Evolutionary conservation across 23 tunicate species (phyloP), one percentile per base, ranked within the genome.

Genomic region (Trididemnum miniatum): DNA sequence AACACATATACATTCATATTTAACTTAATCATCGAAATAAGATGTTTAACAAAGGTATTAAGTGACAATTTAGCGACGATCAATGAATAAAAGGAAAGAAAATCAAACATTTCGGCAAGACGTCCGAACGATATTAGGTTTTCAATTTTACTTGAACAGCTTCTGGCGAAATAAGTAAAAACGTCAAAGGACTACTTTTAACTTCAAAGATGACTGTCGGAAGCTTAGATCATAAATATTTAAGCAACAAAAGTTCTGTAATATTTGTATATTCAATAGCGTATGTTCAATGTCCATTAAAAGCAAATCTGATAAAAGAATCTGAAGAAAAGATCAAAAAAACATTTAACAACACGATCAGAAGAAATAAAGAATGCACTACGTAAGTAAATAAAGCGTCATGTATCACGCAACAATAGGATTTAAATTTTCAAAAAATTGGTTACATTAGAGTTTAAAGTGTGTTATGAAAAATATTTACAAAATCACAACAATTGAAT

Each of bases 31-130:
- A 44, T 15, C 54, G 15, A 44, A 44, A 44, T 44, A 9, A 7
- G 26, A 20, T 62, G 26, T 62, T 62, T 62, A n/a, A 62, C 26
- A 62, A 62, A 62, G 26, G 67, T 4, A 62, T 62, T 62, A 62
- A n/a, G 26, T 62, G 26, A 62, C 67, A 62, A 62, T 62, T 62
- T 62, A n/a, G 18, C 12, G 67, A 62, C 67, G 67, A 12, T 62
- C 22, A n/a, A 62, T n/a, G 29, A 25, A 62, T 20, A 12, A 62
- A 62, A n/a, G 15, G 4, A 4, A 4, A 20, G 4, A 62, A 62
- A 62, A 62, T 62, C 67, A 62, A 62, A 62, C 29, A 62, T 44
- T 44, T n/a, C n/a, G n/a, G n/a, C n/a, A n/a, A n/a, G n/a, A n/a
- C n/a, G n/a, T n/a, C n/a, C n/a, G n/a, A n/a, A n/a, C n/a, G n/a